Evolutionary conservation across 2,113 vertebrate species (phyloP), one percentile per base, ranked within the genome.

Genomic region (Pollachius pollachius): DNA sequence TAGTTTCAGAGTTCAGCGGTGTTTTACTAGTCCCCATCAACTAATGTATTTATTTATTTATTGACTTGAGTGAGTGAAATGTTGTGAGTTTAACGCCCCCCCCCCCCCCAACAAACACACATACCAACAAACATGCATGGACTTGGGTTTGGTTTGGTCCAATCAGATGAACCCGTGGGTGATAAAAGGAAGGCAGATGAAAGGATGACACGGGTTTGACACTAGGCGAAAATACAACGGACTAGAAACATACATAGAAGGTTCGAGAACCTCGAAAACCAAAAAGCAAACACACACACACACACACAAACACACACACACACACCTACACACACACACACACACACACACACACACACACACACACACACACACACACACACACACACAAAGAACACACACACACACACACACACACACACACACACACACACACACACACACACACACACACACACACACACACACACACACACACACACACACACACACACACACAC

Each of bases 181-280:
- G 83, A 83, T 80, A 87, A 81, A 75, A 83, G 69, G 78, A 41
- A 9, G 62, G 64, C 65, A 82, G 80, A 85, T 87, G 77, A 83
- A 85, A 87, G 69, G 85, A 84, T 80, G 87, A 84, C 83, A 89
- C 80, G 74, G 71, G 78, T 74, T 48, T 48, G 41, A 48, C 41
- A 13, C 41, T 48, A 48, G 41, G 41, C 2, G 41, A 48, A 63
- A 57, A n/a, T n/a, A 73, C 71, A 59, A 68, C 1, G 21, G 67
- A 74, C 62, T 17, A 80, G 66, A 76, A 64, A 80, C 67, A 52
- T 72, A 68, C 61, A 70, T 64, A 67, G 61, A 67, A 48, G 63
- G 67, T 83, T 77, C 69, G 69, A 76, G 73, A 70, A 71, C 48
- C 54, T 54, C 56, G 62, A 58, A 77, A 83, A 81, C 79, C 63